Evolutionary conservation across 2,888 invertebrate species (phyloP).

Genomic region (Blastobasis adustella): DNA sequence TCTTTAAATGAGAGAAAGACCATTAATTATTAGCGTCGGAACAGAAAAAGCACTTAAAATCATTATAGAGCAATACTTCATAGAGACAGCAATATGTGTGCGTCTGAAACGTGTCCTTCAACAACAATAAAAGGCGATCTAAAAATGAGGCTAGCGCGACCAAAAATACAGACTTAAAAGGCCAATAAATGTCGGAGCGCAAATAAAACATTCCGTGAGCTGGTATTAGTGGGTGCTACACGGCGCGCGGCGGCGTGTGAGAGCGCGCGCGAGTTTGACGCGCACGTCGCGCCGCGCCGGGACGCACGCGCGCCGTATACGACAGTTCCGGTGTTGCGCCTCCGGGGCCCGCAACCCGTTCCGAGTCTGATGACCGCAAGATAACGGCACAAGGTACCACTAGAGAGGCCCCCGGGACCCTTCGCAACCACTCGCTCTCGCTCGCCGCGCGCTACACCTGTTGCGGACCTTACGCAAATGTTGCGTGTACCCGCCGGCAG

Average conservation of each 20-base stretch:
- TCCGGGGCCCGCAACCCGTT: slow-evolving; percentile 51
- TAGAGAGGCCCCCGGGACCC: slow-evolving; percentile 32
- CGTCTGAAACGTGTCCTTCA: no score
- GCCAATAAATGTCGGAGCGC: no score
- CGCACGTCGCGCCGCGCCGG: background rate
- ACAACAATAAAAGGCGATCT: no score
- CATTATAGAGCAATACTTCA: no score
- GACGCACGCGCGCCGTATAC: slow-evolving; percentile 42
- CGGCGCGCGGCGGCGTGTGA: background rate
- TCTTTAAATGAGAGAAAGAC: no score
- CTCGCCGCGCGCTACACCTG: background rate
- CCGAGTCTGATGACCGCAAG: slow-evolving; percentile 64
- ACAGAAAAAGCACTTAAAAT: no score
- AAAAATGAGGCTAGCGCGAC: no score
- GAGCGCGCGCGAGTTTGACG: background rate
- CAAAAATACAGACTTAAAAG: no score
- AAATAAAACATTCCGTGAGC: no score
- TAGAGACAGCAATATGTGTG: no score
- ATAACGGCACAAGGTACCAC: slow-evolving; percentile 58
- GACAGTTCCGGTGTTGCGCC: slow-evolving; percentile 61
- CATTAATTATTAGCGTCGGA: no score
- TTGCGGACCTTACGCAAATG: slow-evolving; percentile 1
- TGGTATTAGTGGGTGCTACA: background rate
- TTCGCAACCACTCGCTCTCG: slow-evolving; percentile 10
- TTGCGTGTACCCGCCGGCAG: no score